phyloP scores from a whole-genome alignment of 2,113 vertebrate genomes.

The Syngnathus floridae region DNA sequence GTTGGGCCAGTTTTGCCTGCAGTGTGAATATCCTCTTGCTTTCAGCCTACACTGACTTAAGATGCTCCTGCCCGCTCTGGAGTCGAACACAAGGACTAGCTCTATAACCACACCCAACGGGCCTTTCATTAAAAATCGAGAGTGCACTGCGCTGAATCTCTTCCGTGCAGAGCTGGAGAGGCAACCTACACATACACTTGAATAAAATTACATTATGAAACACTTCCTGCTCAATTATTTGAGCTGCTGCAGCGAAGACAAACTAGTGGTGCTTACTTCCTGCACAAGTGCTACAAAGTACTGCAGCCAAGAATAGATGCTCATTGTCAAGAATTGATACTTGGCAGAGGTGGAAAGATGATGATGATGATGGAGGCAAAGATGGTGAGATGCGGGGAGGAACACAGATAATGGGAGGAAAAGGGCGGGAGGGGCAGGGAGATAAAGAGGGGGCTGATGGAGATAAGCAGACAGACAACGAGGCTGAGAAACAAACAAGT shows the following conservation, averaged over 20 bases:
- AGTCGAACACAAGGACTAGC: neutral
- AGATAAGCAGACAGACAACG: constrained; percentile 53
- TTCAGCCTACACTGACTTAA: too few relatives aligned
- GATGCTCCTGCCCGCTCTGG: neutral
- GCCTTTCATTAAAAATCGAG: neutral
- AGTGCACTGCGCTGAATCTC: neutral
- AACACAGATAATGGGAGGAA: constrained; percentile 11
- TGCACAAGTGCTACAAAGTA: constrained; percentile 35
- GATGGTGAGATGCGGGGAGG: constrained; percentile 15
- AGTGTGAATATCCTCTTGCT: too few relatives aligned
- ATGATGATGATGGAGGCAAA: constrained; percentile 21
- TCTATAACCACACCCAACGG: neutral
- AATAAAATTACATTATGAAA: constrained; percentile 4
- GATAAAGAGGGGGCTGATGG: constrained; percentile 47
- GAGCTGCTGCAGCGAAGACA: neutral
- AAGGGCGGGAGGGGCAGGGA: constrained; percentile 32
- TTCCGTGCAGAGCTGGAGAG: neutral
- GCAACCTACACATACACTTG: neutral
- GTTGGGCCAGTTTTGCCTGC: too few relatives aligned
- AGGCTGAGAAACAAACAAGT: constrained; percentile 55
- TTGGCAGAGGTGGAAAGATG: constrained; percentile 20
- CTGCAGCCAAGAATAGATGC: constrained; percentile 36
- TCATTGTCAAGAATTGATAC: constrained; percentile 40
- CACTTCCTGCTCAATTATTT: neutral
- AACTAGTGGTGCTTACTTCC: constrained; percentile 4